Evolutionary conservation across 1,140 invertebrate species (phyloP), one percentile per base, ranked within the genome.

Genomic region (Pteromalus puparum): DNA sequence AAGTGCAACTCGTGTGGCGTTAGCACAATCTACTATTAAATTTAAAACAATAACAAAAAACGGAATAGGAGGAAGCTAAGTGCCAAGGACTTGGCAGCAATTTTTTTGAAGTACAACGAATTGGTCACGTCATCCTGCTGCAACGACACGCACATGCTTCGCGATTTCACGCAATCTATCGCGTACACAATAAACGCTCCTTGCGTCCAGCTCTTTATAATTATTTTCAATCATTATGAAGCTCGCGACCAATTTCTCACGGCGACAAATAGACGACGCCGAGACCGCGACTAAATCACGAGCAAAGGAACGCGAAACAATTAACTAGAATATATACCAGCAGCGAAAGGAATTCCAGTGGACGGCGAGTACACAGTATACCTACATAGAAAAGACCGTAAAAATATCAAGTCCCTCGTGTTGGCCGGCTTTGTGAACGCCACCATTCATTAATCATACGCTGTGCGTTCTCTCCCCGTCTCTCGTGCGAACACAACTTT

Each of bases 361-460:
- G 53, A 61, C 53, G 53, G 21, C 53, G 21, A 21, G 18, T 61
- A 61, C n/a, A 30, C 1, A 28, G 3, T 12, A n/a, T n/a, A n/a
- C n/a, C n/a, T n/a, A 48, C 6, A 30, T 30, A 67, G 61, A 53
- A 38, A 26, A 70, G 42, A 73, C 18, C 46, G 61, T 74, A 75
- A 82, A 81, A 81, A 72, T 48, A 80, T 81, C 67, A 30, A 28
- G 72, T 42, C 67, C 24, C 28, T 30, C 46, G 42, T 73, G 30
- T 5, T 61, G 53, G 53, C 53, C 53, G 53, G 53, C 21, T 34
- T 82, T 70, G 34, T 24, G 26, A 26, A 72, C 18, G 5, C 21
- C 73, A 48, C 42, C 53, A 83, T 77, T 83, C 65, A 77, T 76
- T 83, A 83, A 83, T 83, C 73, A 83, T 77, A 83, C 73, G 21